These are phyloP conservation scores for Catharus fuscescens DNA, from an alignment of 2,113 vertebrate species.

Conservation along the genomic window DNA sequence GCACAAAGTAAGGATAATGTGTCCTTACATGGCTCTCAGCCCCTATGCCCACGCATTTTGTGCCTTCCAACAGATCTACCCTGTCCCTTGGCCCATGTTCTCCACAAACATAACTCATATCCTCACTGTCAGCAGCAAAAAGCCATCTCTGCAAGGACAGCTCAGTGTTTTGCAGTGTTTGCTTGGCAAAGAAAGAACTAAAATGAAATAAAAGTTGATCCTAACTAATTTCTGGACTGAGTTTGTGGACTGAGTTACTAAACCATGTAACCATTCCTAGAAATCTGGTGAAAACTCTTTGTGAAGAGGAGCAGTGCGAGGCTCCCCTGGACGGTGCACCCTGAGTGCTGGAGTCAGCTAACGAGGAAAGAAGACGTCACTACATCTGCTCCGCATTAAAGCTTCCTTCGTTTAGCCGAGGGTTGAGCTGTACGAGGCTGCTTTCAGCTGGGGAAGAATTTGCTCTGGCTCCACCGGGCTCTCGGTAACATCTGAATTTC, in stretches of 20 bases:
- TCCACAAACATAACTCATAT: neutral
- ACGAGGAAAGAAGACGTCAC: neutral
- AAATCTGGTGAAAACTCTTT: neutral
- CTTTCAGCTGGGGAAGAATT: slow-evolving; percentile 17
- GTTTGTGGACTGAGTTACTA: neutral
- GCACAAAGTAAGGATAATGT: accelerated
- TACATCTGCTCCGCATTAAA: slow-evolving; percentile 54
- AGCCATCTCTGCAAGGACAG: neutral
- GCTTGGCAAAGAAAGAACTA: neutral
- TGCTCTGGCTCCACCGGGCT: neutral
- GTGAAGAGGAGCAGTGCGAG: accelerated
- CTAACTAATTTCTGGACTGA: neutral
- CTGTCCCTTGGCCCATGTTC: neutral
- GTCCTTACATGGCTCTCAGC: neutral
- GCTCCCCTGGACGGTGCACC: neutral
- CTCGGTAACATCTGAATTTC: slow-evolving; percentile 23
- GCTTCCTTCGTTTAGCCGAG: neutral
- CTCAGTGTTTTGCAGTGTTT: neutral
- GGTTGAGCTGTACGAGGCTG: neutral
- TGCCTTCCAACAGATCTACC: neutral
- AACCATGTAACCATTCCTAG: neutral
- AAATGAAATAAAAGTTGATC: neutral
- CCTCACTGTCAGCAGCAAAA: neutral
- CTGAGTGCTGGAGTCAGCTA: accelerated
- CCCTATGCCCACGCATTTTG: neutral